Conservation (phyloP, 2,888 invertebrate species). For the Spilarctia lutea region DNA sequence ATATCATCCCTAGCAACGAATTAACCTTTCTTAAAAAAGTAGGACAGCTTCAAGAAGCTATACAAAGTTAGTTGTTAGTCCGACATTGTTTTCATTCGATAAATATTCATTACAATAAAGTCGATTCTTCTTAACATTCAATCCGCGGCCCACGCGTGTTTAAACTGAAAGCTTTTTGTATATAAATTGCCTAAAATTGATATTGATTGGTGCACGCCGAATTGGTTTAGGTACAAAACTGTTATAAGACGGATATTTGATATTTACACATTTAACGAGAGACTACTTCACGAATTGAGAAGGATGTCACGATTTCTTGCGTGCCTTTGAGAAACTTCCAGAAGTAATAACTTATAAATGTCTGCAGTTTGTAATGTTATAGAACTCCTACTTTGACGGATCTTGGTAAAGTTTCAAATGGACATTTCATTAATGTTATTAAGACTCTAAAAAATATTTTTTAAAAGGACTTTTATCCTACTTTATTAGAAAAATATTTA, state of each 20-base stretch:
- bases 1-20: not conserved
- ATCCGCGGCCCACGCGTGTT: not conserved
- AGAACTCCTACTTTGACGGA: not conserved
- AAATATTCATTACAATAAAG: not conserved
- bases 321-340: not conserved
- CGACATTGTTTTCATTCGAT: not conserved
- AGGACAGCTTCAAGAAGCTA: not conserved
- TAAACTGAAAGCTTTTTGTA: not conserved
- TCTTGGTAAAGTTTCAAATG: not conserved
- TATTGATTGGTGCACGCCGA: not conserved
- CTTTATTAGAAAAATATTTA: not conserved
- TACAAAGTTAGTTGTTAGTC: not conserved
- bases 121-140: not conserved
- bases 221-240: not conserved
- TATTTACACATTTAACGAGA: not conserved
- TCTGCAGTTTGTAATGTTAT: not conserved
- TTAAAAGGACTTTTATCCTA: too few relatives aligned
- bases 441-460: not conserved
- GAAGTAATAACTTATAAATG: constrained; percentile 6
- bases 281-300: not conserved
- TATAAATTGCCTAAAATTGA: not conserved
- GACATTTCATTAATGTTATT: not conserved
- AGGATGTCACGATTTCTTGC: not conserved
- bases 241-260: not conserved
- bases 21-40: not conserved